Percentiles rank a stretch among this genome's conserved stretches.
phyloP scores from a whole-genome alignment of 2,888 invertebrate species.

The Drosophila anomalata region DNA sequence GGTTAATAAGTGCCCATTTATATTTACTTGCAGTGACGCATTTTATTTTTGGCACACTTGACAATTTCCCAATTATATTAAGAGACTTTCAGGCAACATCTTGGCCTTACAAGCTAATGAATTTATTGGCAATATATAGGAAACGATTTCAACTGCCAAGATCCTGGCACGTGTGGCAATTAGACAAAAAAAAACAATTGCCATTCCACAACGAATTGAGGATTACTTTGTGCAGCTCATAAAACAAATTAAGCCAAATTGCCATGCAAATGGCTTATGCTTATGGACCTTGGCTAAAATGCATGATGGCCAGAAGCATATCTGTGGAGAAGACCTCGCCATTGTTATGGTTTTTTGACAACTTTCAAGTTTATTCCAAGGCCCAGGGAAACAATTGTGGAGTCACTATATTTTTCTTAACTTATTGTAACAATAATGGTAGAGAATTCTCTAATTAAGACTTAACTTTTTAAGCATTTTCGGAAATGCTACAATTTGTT shows the following conservation, averaged over 20 bases:
- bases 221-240: conserved; percentile 2
- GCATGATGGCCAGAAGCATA: conserved; percentile 5
- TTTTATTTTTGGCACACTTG: conserved; percentile 29
- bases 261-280: conserved; percentile 31
- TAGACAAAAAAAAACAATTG: background rate
- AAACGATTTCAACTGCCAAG: conserved; percentile 6
- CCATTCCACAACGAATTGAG: background rate
- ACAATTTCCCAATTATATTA: conserved; percentile 7
- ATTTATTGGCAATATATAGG: conserved; percentile 10
- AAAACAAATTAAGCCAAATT: conserved; percentile 18
- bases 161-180: conserved; percentile 1
- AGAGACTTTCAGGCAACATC: conserved; percentile 1
- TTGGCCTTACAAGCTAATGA: conserved; percentile 12
- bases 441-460: background rate
- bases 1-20: background rate
- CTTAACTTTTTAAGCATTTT: background rate
- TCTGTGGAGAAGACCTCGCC: conserved; percentile 21
- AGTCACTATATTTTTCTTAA: background rate
- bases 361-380: conserved; percentile 25
- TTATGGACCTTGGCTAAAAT: conserved; percentile 23
- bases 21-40: conserved; percentile 12
- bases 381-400: conserved; percentile 15
- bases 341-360: conserved; percentile 44
- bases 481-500: background rate
- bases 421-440: conserved; percentile 1